phyloP scores from a whole-genome alignment of 2,797 vertebrate species.

The Aselliscus stoliczkanus region DNA sequence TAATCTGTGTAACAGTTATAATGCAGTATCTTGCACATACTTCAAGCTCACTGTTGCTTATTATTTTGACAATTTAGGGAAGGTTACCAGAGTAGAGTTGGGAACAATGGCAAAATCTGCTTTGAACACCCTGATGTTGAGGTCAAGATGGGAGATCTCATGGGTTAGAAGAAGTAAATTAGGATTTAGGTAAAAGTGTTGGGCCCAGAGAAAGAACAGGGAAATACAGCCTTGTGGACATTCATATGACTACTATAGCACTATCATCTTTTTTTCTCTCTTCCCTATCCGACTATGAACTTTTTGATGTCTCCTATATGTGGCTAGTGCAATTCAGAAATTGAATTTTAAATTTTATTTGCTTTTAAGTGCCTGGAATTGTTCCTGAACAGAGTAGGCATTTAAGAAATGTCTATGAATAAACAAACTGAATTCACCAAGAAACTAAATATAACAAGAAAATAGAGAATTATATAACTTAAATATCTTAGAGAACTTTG shows the following conservation, averaged over 20 bases:
- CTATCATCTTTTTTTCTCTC: neutral
- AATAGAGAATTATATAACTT: neutral
- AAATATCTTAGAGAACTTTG: slow-evolving; percentile 23
- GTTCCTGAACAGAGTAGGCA: neutral
- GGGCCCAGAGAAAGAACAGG: neutral
- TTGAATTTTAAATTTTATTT: neutral
- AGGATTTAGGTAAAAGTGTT: neutral
- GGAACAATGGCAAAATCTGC: neutral
- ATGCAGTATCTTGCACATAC: neutral
- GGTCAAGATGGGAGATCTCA: neutral
- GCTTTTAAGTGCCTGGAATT: neutral
- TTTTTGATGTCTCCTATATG: neutral
- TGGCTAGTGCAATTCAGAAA: neutral
- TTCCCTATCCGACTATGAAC: neutral
- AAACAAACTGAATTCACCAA: neutral
- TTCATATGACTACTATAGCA: neutral
- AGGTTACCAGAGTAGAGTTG: neutral
- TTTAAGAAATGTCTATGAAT: slow-evolving; percentile 9
- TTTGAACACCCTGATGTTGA: neutral
- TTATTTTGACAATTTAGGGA: neutral
- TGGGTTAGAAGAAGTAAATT: neutral
- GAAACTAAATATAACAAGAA: neutral
- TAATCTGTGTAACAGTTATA: neutral
- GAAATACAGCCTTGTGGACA: neutral
- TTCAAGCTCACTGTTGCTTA: neutral